A percentile compares a stretch with the other conserved stretches of the same genome.
These are phyloP conservation scores for Chrysochloris asiatica DNA, from an alignment of 2,113 vertebrate species.

Conservation along the genomic window DNA sequence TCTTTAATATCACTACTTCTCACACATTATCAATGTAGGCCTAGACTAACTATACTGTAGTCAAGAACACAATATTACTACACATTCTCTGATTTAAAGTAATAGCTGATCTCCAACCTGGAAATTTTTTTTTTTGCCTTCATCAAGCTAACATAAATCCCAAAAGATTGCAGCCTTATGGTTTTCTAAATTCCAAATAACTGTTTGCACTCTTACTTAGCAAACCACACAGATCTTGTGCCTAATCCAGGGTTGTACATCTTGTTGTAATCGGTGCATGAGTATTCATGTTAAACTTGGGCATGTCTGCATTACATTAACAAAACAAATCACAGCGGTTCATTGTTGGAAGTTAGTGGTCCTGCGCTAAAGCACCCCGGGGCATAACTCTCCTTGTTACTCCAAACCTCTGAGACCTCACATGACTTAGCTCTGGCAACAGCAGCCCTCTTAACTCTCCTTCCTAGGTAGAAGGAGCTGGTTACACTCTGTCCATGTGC, in stretches of 20 bases:
- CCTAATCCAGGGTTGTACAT: slow-evolving; percentile 87
- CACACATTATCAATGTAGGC: slow-evolving; percentile 39
- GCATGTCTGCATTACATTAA: slow-evolving; percentile 88
- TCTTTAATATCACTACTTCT: slow-evolving; percentile 58
- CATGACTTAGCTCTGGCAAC: not conserved
- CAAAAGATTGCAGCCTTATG: slow-evolving; percentile 47
- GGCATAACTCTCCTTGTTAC: not conserved
- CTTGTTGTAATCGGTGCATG: slow-evolving; percentile 86
- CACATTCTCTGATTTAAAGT: slow-evolving; percentile 39
- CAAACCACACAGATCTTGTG: slow-evolving; percentile 87
- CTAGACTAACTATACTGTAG: not conserved
- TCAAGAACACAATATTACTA: not conserved
- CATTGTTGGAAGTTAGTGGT: not conserved
- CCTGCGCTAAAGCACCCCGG: not conserved
- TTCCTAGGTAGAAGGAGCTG: not conserved
- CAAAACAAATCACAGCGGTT: slow-evolving; percentile 90
- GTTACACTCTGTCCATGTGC: not conserved
- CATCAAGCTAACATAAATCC: slow-evolving; percentile 38
- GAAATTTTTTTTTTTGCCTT: not conserved
- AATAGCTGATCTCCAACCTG: not conserved
- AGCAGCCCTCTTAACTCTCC: not conserved
- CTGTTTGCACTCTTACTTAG: slow-evolving; percentile 57
- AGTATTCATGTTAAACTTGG: slow-evolving; percentile 80
- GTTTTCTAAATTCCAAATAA: slow-evolving; percentile 50
- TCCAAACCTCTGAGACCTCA: not conserved